phyloP scores from a whole-genome alignment of 2,888 invertebrate genomes.

The Acanthosepion pharaonis region DNA sequence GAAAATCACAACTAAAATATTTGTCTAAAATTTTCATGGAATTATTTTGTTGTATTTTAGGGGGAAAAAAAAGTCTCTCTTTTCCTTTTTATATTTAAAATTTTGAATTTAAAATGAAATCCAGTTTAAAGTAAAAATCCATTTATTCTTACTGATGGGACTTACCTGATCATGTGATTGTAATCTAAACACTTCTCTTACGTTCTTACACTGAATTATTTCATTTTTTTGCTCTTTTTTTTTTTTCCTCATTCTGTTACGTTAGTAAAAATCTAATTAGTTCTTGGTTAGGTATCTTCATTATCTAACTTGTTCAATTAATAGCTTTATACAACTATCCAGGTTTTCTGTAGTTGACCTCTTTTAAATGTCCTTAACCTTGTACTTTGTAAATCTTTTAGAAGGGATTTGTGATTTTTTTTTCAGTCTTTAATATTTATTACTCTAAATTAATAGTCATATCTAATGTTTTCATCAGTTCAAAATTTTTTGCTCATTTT shows the following conservation, averaged over 20 bases:
- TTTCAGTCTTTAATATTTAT: too few relatives aligned
- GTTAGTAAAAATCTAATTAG: neutral
- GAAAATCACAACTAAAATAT: neutral
- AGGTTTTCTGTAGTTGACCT: neutral
- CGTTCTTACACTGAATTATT: neutral
- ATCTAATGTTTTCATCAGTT: neutral
- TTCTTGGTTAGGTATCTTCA: neutral
- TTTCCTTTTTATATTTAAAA: neutral
- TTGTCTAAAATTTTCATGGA: neutral
- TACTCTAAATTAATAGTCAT: neutral
- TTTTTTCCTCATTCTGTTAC: neutral
- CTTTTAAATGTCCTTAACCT: slow-evolving; percentile 14
- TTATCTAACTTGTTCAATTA: neutral
- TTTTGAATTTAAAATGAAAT: neutral
- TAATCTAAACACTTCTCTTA: neutral
- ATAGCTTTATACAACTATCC: neutral
- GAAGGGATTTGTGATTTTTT: too few relatives aligned
- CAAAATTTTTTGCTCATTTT: neutral
- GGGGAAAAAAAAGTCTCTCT: neutral
- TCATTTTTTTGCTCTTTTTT: neutral
- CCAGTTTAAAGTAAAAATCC: too few relatives aligned
- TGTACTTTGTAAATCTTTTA: neutral
- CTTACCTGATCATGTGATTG: neutral
- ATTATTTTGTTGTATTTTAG: neutral
- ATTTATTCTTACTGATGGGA: neutral